Evolutionary conservation across 2,113 vertebrate genomes (phyloP), one percentile per base, ranked within the genome.

Genomic region (Gavialis gangeticus): DNA sequence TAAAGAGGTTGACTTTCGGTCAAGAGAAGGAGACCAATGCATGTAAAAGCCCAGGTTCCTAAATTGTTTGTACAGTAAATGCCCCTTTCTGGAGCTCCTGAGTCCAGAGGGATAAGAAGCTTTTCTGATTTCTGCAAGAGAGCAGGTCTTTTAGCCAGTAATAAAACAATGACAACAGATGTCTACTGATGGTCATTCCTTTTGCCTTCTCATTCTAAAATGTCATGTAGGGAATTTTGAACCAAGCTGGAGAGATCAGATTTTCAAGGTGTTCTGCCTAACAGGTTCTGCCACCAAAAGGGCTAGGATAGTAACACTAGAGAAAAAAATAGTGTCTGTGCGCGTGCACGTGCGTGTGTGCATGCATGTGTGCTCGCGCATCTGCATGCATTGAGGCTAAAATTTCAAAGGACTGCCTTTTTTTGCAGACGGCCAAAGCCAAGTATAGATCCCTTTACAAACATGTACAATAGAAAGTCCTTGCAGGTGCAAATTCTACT

Each of bases 161-260:
- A 86, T 63, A 79, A 59, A 88, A 66, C 58, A 17, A 0, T 1
- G 22, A 90, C 85, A 94, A 89, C 81, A 79, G 3, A 25, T 89
- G 94, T 84, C 85, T 79, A 55, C 80, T 91, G 88, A 81, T 24
- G 90, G 66, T 84, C 34, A 2, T 5, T 69, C 54, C 30, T 54
- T 17, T 87, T n/a, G 71, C 83, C 24, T 88, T 58, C 67, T 69
- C 58, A 90, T 84, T 79, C 62, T 27, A 30, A 58, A 85, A 67
- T 6, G 10, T 22, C 17, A 67, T 19, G 17, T 18, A 67, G n/a
- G 46, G 46, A 67, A 67, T 67, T 67, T 67, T 67, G 64, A 15
- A 67, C 64, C n/a, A 30, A 46, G 46, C 7, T 46, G 15, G 12
- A 67, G 28, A 18, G 17, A 67, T 67, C 28, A 30, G 28, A 30